Conservation (phyloP, 2,888 invertebrate genomes). For the Pammene fasciana region DNA sequence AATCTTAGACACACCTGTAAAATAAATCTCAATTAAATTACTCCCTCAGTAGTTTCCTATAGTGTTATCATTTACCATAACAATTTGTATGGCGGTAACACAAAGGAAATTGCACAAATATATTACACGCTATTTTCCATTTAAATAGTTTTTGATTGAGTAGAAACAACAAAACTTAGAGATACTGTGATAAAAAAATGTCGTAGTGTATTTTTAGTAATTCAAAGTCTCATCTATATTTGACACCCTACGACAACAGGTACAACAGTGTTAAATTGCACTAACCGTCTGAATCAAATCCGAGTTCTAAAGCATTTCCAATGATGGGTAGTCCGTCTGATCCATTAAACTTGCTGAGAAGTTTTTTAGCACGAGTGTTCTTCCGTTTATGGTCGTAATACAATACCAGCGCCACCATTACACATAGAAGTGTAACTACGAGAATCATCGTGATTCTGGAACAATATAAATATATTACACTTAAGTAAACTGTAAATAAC, state of each 20-base stretch:
- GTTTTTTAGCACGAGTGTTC: conserved; percentile 48
- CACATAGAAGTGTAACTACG: conserved; percentile 45
- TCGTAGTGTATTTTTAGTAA: too few relatives aligned
- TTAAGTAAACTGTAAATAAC: too few relatives aligned
- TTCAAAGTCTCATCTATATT: too few relatives aligned
- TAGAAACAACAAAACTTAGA: too few relatives aligned
- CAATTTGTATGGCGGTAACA: too few relatives aligned
- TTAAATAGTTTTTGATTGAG: too few relatives aligned
- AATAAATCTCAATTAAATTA: conserved; percentile 12
- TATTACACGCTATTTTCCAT: too few relatives aligned
- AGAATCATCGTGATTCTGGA: conserved; percentile 46
- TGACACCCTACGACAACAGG: too few relatives aligned
- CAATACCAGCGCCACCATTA: conserved; percentile 46
- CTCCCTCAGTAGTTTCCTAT: too few relatives aligned
- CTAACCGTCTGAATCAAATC: conserved; percentile 58
- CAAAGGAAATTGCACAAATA: too few relatives aligned
- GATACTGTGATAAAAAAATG: too few relatives aligned
- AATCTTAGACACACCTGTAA: conserved; percentile 48
- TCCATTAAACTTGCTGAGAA: conserved; percentile 55
- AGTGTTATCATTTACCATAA: too few relatives aligned
- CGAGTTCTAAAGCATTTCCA: conserved; percentile 63
- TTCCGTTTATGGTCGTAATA: conserved; percentile 46
- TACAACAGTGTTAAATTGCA: neutral
- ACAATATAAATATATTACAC: conserved; percentile 3
- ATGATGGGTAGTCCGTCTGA: conserved; percentile 57